Evolutionary conservation across 2,797 vertebrate genomes (phyloP).

Genomic region (Anabacerthia variegaticeps): DNA sequence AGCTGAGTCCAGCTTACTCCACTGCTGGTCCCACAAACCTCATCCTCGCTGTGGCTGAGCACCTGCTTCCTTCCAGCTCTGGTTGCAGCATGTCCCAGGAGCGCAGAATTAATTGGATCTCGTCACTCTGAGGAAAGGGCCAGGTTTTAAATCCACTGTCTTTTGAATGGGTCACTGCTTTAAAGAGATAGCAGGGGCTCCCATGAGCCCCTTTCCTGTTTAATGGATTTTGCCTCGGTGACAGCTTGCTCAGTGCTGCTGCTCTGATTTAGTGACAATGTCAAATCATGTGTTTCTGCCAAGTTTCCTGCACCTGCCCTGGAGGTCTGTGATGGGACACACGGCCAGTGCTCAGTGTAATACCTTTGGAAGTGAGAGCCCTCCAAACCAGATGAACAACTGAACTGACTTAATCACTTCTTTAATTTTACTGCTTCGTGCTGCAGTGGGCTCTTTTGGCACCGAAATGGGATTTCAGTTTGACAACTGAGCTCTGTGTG

Average conservation of each 20-base stretch:
- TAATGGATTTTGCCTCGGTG: not conserved
- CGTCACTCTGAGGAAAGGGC: not conserved
- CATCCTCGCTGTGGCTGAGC: not conserved
- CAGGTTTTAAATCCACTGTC: not conserved
- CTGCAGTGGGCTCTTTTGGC: not conserved
- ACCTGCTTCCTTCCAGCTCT: not conserved
- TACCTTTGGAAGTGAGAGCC: not conserved
- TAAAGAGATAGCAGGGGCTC: not conserved
- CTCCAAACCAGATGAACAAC: not conserved
- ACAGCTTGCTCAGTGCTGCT: not conserved
- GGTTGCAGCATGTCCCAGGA: not conserved
- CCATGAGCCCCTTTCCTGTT: not conserved
- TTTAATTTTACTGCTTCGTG: not conserved
- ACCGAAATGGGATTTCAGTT: constrained; percentile 5
- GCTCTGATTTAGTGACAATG: not conserved
- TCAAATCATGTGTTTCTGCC: not conserved
- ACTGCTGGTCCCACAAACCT: not conserved
- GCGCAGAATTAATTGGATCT: not conserved
- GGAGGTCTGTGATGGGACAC: not conserved
- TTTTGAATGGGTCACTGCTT: not conserved
- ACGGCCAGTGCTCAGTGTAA: not conserved
- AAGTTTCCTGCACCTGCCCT: not conserved
- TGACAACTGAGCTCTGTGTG: not conserved
- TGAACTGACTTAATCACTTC: not conserved
- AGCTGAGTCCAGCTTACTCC: not conserved